Percentiles rank a stretch among this genome's conserved stretches.
Conservation (phyloP, 2,113 vertebrate species). For the Nettapus auritus region DNA sequence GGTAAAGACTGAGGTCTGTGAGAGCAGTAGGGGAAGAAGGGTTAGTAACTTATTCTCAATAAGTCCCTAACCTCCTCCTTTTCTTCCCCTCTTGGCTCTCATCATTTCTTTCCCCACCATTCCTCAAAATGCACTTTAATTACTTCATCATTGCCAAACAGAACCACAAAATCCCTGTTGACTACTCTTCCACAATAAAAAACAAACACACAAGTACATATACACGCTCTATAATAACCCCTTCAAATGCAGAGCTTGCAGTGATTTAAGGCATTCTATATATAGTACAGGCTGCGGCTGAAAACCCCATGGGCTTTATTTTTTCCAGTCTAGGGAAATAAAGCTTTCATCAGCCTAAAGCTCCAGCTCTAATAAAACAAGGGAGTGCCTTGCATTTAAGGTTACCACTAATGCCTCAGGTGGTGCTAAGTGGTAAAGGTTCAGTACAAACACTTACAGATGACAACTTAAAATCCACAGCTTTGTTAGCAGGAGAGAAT, state of each 20-base stretch:
- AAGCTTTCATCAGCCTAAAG: constrained; percentile 67
- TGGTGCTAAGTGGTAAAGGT: neutral
- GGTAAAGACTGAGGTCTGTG: neutral
- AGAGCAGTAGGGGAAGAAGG: neutral
- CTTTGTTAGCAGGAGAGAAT: neutral
- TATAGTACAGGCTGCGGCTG: constrained; percentile 66
- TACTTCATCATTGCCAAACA: constrained; percentile 41
- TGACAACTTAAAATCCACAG: neutral
- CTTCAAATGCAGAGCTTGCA: constrained; percentile 33
- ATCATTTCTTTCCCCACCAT: neutral
- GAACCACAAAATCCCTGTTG: constrained; percentile 51
- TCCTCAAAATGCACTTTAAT: constrained; percentile 47
- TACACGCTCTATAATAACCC: constrained; percentile 15
- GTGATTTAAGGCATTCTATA: constrained; percentile 61
- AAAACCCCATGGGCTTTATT: constrained; percentile 39
- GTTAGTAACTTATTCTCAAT: constrained; percentile 5
- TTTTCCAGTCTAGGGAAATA: constrained; percentile 59
- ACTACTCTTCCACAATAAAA: constrained; percentile 31
- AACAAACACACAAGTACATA: constrained; percentile 15
- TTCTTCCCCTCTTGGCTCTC: constrained; percentile 26
- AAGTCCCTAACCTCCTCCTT: constrained; percentile 21
- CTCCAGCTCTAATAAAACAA: constrained; percentile 2
- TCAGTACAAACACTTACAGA: neutral
- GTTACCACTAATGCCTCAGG: constrained; percentile 3
- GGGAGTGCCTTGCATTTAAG: neutral